Base-by-base conservation (phyloP, 2,888 invertebrate species). In the Amblyjoppa fuscipennis region DNA sequence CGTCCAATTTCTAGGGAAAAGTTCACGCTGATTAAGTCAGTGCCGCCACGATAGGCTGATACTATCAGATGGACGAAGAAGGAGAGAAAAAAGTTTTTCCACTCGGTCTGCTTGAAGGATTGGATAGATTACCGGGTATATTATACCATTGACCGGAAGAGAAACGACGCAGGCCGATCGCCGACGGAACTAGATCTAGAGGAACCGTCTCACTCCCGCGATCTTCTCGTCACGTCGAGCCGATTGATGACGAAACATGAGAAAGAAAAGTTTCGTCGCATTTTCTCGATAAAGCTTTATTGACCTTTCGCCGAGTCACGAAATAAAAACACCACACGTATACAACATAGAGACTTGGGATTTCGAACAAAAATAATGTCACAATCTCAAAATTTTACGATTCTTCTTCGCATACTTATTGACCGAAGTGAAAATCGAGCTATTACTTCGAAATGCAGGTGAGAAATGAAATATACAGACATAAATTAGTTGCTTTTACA, bases 51-150 rank as follows among this genome's bases (percentile, higher is more conserved):
- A 41, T 56, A 31, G 45, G 70, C 71, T 56, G 45, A 68, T 66
- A 25, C 49, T 53, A 53, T 73, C 56, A 41, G 73, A 53, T 74
- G 59, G 68, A 81, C 16, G 49, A 59, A 64, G 59, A 76, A 81
- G 85, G 69, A 71, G 71, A 83, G 38, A 81, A 53, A 41, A 68
- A 61, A 87, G 85, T 89, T 89, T 91, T 93, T 93, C 93, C 92
- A 91, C 92, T 90, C 87, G 90, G 90, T 87, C 88, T 91, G 89
- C 87, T 90, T 90, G 92, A 93, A 90, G 91, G 92, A 93, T 94
- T 92, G 92, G 93, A 93, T 93, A 91, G 92, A 94, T 94, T 93
- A 93, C 92, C 91, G 90, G 87, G 81, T 86, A 84, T 88, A 90
- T 90, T 90, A 89, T 87, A 87, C 87, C 81, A 84, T 80, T 84